Evolutionary conservation across 2,113 vertebrate genomes (phyloP).

Genomic region (Blennius ocellaris): DNA sequence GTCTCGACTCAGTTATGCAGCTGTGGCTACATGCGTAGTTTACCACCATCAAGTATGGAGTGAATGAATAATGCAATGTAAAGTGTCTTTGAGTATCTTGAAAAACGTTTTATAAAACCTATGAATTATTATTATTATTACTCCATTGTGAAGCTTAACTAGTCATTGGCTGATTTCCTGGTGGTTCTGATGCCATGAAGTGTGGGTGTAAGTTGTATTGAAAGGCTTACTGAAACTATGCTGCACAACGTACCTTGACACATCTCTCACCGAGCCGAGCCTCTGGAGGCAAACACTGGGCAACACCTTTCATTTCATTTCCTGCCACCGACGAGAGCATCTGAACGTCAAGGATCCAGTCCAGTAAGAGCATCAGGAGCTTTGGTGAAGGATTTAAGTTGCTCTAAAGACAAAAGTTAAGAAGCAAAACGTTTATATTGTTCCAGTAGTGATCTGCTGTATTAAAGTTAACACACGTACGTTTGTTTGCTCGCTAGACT

Average conservation of each 20-base stretch:
- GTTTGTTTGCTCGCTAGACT: neutral
- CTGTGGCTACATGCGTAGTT: no score
- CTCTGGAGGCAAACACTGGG: slow-evolving; percentile 59
- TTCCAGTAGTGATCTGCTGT: neutral
- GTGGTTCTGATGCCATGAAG: neutral
- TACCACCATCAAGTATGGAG: no score
- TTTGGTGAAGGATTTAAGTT: slow-evolving; percentile 76
- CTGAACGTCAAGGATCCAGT: slow-evolving; percentile 88
- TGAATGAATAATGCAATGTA: no score
- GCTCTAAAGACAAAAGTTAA: slow-evolving; percentile 65
- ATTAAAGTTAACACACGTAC: neutral
- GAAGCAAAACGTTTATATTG: neutral
- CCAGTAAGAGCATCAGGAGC: slow-evolving; percentile 85
- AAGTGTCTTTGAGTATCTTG: no score
- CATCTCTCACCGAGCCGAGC: slow-evolving; percentile 83
- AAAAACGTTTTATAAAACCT: no score
- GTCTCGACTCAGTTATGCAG: no score
- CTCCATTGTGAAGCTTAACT: neutral
- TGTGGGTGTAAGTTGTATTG: neutral
- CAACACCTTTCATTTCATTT: slow-evolving; percentile 46
- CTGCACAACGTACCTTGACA: slow-evolving; percentile 82
- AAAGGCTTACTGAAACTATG: slow-evolving; percentile 8
- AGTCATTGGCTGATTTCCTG: slow-evolving; percentile 3
- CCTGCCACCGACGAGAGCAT: slow-evolving; percentile 67
- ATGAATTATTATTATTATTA: neutral